phyloP scores from a whole-genome alignment of 2,888 invertebrate genomes.

The Drosophila mettleri region DNA sequence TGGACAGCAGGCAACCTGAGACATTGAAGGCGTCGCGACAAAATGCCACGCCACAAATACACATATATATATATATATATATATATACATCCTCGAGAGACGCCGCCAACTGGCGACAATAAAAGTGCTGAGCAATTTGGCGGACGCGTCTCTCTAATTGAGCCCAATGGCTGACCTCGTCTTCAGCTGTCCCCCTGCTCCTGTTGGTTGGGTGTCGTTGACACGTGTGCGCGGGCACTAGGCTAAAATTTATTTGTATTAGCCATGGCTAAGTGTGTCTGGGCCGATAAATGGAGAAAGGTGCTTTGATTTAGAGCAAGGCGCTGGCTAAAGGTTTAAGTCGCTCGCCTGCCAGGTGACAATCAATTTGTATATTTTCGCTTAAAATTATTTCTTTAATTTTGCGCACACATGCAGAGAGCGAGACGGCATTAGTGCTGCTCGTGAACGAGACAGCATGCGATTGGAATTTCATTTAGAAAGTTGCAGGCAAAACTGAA shows the following conservation, averaged over 20 bases:
- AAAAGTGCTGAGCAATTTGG: conserved; percentile 79
- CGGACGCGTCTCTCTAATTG: conserved; percentile 75
- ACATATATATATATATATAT: neutral
- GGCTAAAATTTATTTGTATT: conserved; percentile 46
- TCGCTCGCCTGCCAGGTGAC: conserved; percentile 76
- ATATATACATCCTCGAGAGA: conserved; percentile 29
- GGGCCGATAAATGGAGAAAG: conserved; percentile 63
- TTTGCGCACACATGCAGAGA: conserved; percentile 67
- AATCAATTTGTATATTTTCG: conserved; percentile 82
- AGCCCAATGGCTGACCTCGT: conserved; percentile 40
- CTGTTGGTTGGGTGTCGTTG: conserved; percentile 16
- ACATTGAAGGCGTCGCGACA: conserved; percentile 74
- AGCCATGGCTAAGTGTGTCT: conserved; percentile 32
- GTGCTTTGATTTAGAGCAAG: conserved; percentile 67
- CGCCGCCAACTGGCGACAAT: conserved; percentile 68
- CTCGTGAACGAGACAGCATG: conserved; percentile 23
- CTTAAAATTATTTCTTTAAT: conserved; percentile 83
- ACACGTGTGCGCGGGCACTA: conserved; percentile 38
- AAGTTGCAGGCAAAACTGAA: conserved; percentile 59
- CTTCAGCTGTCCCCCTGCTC: neutral
- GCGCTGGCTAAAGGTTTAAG: conserved; percentile 26
- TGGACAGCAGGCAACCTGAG: conserved; percentile 41
- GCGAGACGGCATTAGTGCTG: conserved; percentile 13
- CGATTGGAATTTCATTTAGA: conserved; percentile 77
- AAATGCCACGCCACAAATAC: conserved; percentile 70